Evolutionary conservation across 2,797 vertebrate genomes (phyloP).

Genomic region (Hydrolagus colliei): DNA sequence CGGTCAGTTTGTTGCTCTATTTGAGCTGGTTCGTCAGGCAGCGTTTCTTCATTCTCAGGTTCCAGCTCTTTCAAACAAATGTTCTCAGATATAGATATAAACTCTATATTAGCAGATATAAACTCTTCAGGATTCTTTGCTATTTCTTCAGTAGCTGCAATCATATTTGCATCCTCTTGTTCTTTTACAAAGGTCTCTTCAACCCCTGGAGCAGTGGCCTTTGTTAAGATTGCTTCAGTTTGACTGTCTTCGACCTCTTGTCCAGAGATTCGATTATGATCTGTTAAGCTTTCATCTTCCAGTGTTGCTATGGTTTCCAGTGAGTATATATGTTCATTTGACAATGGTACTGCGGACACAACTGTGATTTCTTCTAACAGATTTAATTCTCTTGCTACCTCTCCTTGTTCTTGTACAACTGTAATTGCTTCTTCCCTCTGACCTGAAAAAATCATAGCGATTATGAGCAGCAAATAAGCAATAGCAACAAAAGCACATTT

Average conservation of each 20-base stretch:
- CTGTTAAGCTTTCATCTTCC: not conserved
- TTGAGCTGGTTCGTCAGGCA: rapidly evolving
- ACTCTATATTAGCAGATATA: too few relatives aligned
- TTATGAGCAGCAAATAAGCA: not conserved
- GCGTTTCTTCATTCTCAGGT: not conserved
- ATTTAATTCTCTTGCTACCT: rapidly evolving
- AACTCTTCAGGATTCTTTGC: slow-evolving; percentile 19
- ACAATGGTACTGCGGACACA: not conserved
- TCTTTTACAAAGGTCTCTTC: not conserved
- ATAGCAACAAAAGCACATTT: not conserved
- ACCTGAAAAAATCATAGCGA: slow-evolving; percentile 10
- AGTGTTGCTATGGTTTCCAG: not conserved
- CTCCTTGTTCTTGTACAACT: not conserved
- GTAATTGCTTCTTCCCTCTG: not conserved
- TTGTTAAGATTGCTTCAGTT: too few relatives aligned
- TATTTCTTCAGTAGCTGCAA: rapidly evolving
- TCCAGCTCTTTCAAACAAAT: not conserved
- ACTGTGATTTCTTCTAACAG: rapidly evolving
- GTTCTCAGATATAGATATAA: too few relatives aligned
- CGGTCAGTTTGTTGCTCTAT: not conserved
- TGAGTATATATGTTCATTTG: not conserved
- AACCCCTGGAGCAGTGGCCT: not conserved
- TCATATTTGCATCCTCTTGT: not conserved
- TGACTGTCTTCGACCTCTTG: not conserved
- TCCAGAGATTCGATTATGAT: not conserved